Base-by-base conservation (phyloP, 1,140 invertebrate genomes). In the Acromyrmex charruanus region DNA sequence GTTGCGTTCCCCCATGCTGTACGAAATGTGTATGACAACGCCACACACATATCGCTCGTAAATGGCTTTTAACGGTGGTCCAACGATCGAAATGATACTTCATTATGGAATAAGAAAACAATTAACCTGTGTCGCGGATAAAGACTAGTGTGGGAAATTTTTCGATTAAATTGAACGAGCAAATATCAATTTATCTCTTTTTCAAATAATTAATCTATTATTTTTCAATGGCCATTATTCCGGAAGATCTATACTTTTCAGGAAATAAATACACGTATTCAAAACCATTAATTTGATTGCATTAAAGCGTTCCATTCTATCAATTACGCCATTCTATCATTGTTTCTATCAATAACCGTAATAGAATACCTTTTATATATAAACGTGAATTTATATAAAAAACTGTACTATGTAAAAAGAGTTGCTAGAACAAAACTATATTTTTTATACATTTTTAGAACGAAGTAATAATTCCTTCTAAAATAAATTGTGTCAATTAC, bases 91-190 rank as follows among this genome's bases (percentile, higher is more conserved):
- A 82, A 82, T 12, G 55, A 82, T 65, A 53, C 25, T 59, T 72
- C 53, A 82, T 82, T 72, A 82, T 12, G 28, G 18, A 72, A 74
- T 74, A 82, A 82, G 80, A 82, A 82, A 82, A 39, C 25, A 39
- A 59, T 74, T 82, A 72, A 49, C 25, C 18, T 31, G 35, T 21
- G 21, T 3, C n/a, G 44, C 59, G 6, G 28, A 55, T 55, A 16
- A 31, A 25, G 25, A 35, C 28, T 55, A 9, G 16, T 7, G 80
- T 5, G 7, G 0, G 7, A 53, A 7, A 49, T 59, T 72, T 71
- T n/a, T n/a, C 18, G 18, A 55, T n/a, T n/a, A 55, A 7, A 55
- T 3, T 18, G 18, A 55, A n/a, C 18, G 10, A 49, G 9, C 21
- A 51, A 18, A 6, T 4, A 16, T 21, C 21, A 16, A 51, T 25